Base-by-base conservation (phyloP, 2,113 vertebrate species). In the Cyprinus carpio region DNA sequence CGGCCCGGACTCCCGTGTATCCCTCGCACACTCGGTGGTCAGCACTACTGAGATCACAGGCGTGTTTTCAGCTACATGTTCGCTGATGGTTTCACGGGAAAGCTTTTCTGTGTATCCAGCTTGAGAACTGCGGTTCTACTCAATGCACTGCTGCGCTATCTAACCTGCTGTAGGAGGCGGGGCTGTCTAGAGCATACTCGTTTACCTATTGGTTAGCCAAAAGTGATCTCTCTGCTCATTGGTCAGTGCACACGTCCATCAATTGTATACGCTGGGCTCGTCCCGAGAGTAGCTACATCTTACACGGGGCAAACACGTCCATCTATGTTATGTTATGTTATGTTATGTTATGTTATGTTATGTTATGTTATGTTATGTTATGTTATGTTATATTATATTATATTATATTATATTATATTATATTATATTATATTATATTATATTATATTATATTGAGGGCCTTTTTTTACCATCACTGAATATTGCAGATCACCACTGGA, bases 91-190 rank as follows among this genome's bases (percentile, higher is more conserved):
- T 67, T 88, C 65, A 43, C 25, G 75, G 87, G 49, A 84, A 64
- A 34, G 56, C 71, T 88, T 85, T 87, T 84, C 79, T 82, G 4
- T 51, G 67, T 16, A 78, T 85, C 75, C 83, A 85, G 75, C 83
- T 62, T 82, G 80, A 82, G 80, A 71, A 71, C 64, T 71, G 65
- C 64, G 29, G 64, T 2, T 82, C 46, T 23, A 54, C 65, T 49
- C 65, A 54, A 29, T 27, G 64, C 46, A 56, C 81, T 18, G 10
- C 43, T 15, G 43, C 81, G 25, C 43, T 3, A 54, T 56, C 81
- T 82, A 46, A 85, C 76, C 7, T 62, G 51, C 9, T 58, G 51
- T 6, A 46, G 7, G n/a, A 80, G 18, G 27, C 46, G 65, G 81
- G 65, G 46, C 46, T 37, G 7, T 2, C 2, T 5, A 2, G 1